phyloP scores from a whole-genome alignment of 2,797 vertebrate genomes.

The Neoniphon sammara region DNA sequence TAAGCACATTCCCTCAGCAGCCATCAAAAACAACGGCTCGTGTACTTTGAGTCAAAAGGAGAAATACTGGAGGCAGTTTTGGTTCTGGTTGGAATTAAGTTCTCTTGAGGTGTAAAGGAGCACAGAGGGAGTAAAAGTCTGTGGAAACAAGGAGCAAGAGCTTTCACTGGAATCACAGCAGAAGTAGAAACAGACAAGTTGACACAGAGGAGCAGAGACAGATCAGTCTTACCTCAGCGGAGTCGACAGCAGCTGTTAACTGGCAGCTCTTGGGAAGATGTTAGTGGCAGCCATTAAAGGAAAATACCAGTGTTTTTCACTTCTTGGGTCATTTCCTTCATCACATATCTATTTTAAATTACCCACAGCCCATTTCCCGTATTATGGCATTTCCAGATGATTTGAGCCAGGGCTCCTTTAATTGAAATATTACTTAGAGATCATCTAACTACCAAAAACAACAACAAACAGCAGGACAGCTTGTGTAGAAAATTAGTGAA shows the following conservation, averaged over 20 bases:
- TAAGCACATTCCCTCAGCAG: conserved; percentile 22
- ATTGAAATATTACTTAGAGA: neutral
- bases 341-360: conserved; percentile 1
- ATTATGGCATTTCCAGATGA: neutral
- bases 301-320: conserved; percentile 39
- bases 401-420: neutral
- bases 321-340: conserved; percentile 7
- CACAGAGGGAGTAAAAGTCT: conserved; percentile 53
- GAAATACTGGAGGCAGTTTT: conserved; percentile 16
- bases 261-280: conserved; percentile 74
- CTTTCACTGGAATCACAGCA: conserved; percentile 38
- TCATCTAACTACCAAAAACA: neutral
- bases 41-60: conserved; percentile 31
- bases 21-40: conserved; percentile 15
- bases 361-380: neutral
- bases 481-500: conserved; percentile 1
- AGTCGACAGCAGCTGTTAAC: conserved; percentile 75
- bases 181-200: conserved; percentile 59
- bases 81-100: conserved; percentile 32
- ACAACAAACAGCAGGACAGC: neutral
- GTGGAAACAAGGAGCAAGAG: conserved; percentile 79
- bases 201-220: conserved; percentile 71
- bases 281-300: conserved; percentile 75
- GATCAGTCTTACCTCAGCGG: conserved; percentile 82
- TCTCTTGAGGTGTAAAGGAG: conserved; percentile 30